Percentiles rank a stretch among this genome's conserved stretches.
Conservation (phyloP, 1,140 invertebrate species). For the Drosophila sp. region DNA sequence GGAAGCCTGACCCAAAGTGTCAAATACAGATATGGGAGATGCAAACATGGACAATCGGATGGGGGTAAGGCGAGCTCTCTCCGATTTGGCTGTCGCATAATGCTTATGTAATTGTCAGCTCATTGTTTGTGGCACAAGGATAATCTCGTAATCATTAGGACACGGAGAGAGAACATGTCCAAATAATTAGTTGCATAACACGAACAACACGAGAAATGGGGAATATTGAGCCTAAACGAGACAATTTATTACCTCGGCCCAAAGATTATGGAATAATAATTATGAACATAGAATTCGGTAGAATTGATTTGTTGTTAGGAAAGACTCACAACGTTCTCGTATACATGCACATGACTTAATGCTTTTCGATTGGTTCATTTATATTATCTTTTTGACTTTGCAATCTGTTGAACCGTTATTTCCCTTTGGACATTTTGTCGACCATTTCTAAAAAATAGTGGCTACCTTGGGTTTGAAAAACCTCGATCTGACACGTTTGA, state of each 20-base stretch:
- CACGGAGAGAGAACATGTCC: constrained; percentile 29
- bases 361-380: no score
- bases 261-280: neutral
- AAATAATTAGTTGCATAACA: constrained; percentile 58
- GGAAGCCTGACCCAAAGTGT: constrained; percentile 51
- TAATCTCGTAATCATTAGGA: constrained; percentile 69
- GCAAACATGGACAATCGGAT: neutral
- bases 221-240: neutral
- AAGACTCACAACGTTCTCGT: no score
- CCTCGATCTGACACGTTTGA: no score
- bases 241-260: neutral
- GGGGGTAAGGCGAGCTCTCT: neutral
- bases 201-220: constrained; percentile 4
- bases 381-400: no score
- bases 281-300: neutral
- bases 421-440: no score
- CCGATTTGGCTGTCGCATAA: constrained; percentile 42
- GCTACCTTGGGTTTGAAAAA: no score
- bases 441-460: no score
- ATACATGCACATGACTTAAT: no score
- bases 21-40: constrained; percentile 63
- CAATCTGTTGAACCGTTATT: no score
- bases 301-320: neutral
- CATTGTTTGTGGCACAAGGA: constrained; percentile 62
- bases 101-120: constrained; percentile 71